Evolutionary conservation across 1,140 invertebrate genomes (phyloP).

Genomic region (Procambarus clarkii): DNA sequence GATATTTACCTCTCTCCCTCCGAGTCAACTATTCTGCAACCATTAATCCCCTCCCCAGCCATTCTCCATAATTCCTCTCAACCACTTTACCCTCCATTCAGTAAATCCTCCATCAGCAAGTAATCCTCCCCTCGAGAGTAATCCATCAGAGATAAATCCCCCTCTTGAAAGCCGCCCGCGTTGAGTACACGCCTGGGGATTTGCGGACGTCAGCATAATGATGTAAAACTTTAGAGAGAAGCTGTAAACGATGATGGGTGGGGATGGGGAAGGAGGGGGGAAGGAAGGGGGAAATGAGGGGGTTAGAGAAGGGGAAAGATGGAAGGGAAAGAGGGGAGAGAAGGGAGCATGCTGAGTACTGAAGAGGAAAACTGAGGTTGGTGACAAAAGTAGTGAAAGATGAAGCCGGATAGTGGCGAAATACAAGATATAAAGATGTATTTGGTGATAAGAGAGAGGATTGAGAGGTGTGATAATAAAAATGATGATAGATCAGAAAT

Average conservation of each 20-base stretch:
- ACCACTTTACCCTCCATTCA: background rate
- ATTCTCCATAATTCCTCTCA: background rate
- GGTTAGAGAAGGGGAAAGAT: too few relatives aligned
- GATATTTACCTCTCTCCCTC: too few relatives aligned
- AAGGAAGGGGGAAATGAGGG: too few relatives aligned
- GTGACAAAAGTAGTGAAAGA: background rate
- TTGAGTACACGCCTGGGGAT: background rate
- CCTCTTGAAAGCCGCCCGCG: background rate
- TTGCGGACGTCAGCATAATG: background rate
- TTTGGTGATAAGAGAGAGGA: background rate
- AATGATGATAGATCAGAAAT: too few relatives aligned
- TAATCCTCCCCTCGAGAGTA: background rate
- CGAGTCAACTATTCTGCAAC: too few relatives aligned
- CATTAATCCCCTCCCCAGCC: background rate
- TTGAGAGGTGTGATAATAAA: background rate
- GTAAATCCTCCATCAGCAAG: background rate
- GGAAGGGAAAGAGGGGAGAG: background rate
- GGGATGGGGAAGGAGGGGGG: background rate
- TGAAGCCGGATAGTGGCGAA: background rate
- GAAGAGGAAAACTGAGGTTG: too few relatives aligned
- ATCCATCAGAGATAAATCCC: constrained; percentile 5
- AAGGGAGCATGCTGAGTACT: background rate
- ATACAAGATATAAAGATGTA: background rate
- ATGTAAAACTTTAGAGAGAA: background rate
- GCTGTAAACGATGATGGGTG: background rate